These are phyloP conservation scores for Pomatorhinus ruficollis DNA, from an alignment of 2,113 vertebrate species.

Conservation along the genomic window DNA sequence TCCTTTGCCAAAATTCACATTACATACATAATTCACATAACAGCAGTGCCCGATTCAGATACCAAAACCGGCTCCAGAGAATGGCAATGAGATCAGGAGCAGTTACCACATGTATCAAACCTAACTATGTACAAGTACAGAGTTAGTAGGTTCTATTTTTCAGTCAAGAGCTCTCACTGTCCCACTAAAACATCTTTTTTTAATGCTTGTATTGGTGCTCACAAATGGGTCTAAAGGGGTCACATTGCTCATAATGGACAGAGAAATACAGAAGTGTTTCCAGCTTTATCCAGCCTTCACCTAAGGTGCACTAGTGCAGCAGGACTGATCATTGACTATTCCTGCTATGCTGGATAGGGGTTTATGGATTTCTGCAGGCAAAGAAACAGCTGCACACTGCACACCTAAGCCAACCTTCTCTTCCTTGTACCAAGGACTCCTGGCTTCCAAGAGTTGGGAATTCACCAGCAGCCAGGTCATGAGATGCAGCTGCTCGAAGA, in stretches of 20 bases:
- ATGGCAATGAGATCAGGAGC: neutral
- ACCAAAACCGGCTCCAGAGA: neutral
- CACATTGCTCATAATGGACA: neutral
- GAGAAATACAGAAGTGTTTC: neutral
- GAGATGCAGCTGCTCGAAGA: neutral
- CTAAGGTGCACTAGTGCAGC: neutral
- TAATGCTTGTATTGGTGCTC: neutral
- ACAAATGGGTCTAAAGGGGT: neutral
- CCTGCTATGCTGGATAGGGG: neutral
- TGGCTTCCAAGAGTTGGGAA: neutral
- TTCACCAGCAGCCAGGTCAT: neutral
- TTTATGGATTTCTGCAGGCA: neutral
- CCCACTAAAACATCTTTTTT: neutral
- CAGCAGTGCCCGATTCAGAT: neutral
- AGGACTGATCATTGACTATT: neutral
- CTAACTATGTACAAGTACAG: neutral
- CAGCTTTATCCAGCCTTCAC: neutral
- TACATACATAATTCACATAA: neutral
- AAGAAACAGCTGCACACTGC: neutral
- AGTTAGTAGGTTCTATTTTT: neutral
- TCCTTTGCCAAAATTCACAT: neutral
- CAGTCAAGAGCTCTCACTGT: neutral
- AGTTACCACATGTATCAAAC: neutral
- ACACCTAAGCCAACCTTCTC: neutral
- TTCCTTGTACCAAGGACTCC: neutral